These are phyloP conservation scores for Melanchra persicariae DNA, from an alignment of 2,888 invertebrate genomes.

Conservation along the genomic window DNA sequence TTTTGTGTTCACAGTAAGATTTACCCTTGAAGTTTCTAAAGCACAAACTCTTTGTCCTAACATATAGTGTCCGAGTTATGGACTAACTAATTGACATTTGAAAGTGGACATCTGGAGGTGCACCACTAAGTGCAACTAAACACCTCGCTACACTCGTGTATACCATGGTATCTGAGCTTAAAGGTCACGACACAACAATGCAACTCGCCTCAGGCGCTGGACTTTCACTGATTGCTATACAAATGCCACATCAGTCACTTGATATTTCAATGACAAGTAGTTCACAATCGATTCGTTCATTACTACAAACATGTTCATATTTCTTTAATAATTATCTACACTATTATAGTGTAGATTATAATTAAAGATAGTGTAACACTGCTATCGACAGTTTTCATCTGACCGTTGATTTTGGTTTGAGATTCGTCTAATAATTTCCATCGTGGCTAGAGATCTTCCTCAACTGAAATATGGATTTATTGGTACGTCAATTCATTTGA, in stretches of 20 bases:
- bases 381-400: constrained; percentile 66
- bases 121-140: constrained; percentile 5
- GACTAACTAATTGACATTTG: constrained; percentile 23
- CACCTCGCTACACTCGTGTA: not conserved
- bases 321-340: constrained; percentile 33
- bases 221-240: constrained; percentile 52
- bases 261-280: constrained; percentile 46
- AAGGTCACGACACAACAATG: constrained; percentile 56
- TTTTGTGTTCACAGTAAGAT: not conserved
- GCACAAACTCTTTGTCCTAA: constrained; percentile 11
- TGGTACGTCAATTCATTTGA: constrained; percentile 80
- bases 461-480: constrained; percentile 81
- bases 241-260: constrained; percentile 45
- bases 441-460: constrained; percentile 69
- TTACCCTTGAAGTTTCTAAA: not conserved
- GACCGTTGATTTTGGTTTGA: constrained; percentile 64
- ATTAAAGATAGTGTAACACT: not conserved
- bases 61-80: not conserved
- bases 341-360: not conserved
- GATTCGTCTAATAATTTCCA: constrained; percentile 71
- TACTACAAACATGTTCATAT: constrained; percentile 51
- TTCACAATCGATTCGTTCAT: constrained; percentile 33
- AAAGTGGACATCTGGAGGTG: constrained; percentile 12
- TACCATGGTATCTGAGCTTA: constrained; percentile 29
- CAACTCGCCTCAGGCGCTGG: constrained; percentile 23